These are phyloP conservation scores for Megalops atlanticus DNA, from an alignment of 2,113 vertebrate genomes.

Conservation along the genomic window DNA sequence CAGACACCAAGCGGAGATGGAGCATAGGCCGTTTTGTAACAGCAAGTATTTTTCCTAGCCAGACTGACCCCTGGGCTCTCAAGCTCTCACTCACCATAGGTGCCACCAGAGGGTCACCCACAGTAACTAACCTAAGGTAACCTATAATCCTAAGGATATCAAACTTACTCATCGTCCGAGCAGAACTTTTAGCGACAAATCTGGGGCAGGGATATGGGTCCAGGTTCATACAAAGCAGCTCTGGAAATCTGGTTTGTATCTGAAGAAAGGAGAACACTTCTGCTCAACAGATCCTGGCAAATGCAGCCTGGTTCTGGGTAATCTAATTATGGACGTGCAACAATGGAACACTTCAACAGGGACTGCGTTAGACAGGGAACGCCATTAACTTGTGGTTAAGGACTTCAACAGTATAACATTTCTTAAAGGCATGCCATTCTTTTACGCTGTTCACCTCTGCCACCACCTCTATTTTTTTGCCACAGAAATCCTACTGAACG, in stretches of 20 bases:
- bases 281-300: not conserved
- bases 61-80: constrained; percentile 22
- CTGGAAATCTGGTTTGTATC: not conserved
- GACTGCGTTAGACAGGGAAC: not conserved
- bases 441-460: not conserved
- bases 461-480: not conserved
- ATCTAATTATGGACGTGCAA: constrained; percentile 7
- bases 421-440: not conserved
- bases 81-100: too few species aligned
- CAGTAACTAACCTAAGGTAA: too few species aligned
- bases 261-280: not conserved
- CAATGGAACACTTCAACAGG: not conserved
- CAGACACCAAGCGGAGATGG: not conserved
- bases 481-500: not conserved
- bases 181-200: too few species aligned
- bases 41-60: constrained; percentile 48
- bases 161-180: too few species aligned
- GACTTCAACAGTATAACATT: not conserved
- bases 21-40: constrained; percentile 47
- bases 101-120: too few species aligned
- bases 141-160: too few species aligned
- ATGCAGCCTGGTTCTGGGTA: not conserved
- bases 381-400: not conserved
- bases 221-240: too few species aligned
- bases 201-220: too few species aligned